These are phyloP conservation scores for Todiramphus chloris DNA, from an alignment of 2,113 vertebrate genomes.

Conservation along the genomic window DNA sequence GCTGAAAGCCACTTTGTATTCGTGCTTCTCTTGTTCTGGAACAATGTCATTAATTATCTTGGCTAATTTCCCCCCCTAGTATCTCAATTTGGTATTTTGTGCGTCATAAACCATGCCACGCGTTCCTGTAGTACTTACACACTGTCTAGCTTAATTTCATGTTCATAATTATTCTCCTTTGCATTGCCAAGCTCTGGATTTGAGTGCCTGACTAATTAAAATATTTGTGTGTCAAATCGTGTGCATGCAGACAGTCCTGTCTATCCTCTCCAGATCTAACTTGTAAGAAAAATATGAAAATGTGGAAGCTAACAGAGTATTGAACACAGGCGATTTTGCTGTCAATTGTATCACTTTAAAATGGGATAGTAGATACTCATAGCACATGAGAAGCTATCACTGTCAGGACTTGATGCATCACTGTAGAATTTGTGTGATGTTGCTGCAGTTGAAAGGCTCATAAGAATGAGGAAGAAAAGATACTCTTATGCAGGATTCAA, in stretches of 20 bases:
- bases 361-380: neutral
- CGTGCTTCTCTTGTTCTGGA: neutral
- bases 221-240: neutral
- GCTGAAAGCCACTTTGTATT: neutral
- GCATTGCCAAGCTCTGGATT: conserved; percentile 1
- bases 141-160: neutral
- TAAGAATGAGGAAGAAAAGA: neutral
- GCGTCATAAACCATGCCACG: neutral
- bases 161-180: neutral
- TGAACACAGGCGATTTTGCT: neutral
- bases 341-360: neutral
- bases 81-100: conserved; percentile 3
- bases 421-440: neutral
- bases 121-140: neutral
- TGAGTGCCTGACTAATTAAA: conserved; percentile 21
- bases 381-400: neutral
- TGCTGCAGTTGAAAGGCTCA: neutral
- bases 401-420: neutral
- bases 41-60: neutral
- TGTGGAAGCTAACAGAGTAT: neutral
- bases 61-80: neutral
- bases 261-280: neutral
- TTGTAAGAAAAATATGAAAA: neutral
- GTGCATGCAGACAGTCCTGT: neutral
- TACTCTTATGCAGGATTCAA: neutral